Evolutionary conservation across 2,797 vertebrate genomes (phyloP).

Genomic region (Melanotaenia parkinsoni): DNA sequence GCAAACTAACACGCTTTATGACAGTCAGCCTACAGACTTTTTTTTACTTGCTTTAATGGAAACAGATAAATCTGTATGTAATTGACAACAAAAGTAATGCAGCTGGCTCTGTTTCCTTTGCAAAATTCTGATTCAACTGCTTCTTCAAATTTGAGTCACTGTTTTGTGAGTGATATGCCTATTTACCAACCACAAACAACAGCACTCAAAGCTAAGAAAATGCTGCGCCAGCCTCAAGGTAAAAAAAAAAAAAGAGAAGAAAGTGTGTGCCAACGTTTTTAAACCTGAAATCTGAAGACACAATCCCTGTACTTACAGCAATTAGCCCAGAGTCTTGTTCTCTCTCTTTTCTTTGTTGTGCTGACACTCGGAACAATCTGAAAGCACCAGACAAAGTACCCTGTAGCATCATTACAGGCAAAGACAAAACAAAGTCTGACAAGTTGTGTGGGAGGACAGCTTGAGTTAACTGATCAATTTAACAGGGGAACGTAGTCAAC

Average conservation of each 20-base stretch:
- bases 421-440: constrained; percentile 27
- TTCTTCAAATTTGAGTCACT: constrained; percentile 17
- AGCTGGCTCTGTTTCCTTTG: constrained; percentile 2
- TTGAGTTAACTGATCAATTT: constrained; percentile 22
- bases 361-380: constrained; percentile 35
- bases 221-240: constrained; percentile 26
- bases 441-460: constrained; percentile 28
- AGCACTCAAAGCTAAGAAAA: neutral
- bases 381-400: constrained; percentile 28
- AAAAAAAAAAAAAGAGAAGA: constrained; percentile 21
- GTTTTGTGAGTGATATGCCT: constrained; percentile 8
- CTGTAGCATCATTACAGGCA: constrained; percentile 46
- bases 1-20: neutral
- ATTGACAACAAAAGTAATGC: neutral
- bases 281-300: constrained; percentile 54
- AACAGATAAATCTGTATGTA: constrained; percentile 13
- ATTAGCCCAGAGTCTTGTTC: constrained; percentile 48
- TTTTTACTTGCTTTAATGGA: constrained; percentile 8
- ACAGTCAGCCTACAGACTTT: neutral
- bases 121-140: neutral
- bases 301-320: constrained; percentile 51
- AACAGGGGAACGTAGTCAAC: neutral
- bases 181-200: constrained; percentile 34
- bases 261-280: constrained; percentile 25
- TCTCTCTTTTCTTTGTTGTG: constrained; percentile 39